A percentile compares a stretch with the other conserved stretches of the same genome.
Conservation (phyloP, 1,140 invertebrate species). For the Drosophila tani region DNA sequence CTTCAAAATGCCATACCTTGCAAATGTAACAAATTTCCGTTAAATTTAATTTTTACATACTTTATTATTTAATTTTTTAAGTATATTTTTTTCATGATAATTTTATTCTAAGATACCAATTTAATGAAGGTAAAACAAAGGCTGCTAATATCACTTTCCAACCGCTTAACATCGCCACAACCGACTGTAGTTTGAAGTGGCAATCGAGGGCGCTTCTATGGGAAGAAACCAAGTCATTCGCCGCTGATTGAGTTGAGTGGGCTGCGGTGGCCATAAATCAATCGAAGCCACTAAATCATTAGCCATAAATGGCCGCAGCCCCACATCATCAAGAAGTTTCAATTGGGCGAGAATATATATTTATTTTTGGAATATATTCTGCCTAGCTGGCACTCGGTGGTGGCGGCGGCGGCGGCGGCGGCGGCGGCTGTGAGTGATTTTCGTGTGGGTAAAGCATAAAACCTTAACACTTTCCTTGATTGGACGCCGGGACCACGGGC, state of each 20-base stretch:
- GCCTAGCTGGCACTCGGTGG: background rate
- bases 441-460: constrained; percentile 56
- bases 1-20: too few relatives aligned
- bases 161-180: constrained; percentile 1
- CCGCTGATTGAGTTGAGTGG: constrained; percentile 25
- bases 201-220: background rate
- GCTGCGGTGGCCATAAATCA: constrained; percentile 25
- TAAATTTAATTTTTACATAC: too few relatives aligned
- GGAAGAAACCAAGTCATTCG: constrained; percentile 23
- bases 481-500: constrained; percentile 12
- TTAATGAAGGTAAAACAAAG: background rate
- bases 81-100: too few relatives aligned
- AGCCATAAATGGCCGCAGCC: constrained; percentile 39
- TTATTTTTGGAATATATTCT: constrained; percentile 19
- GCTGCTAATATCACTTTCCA: background rate
- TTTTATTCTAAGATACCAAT: too few relatives aligned
- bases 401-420: background rate
- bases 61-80: background rate
- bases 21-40: too few relatives aligned
- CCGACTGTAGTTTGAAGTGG: constrained; percentile 2
- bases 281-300: constrained; percentile 44
- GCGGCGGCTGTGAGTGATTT: constrained; percentile 41
- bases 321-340: constrained; percentile 21
- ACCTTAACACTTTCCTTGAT: constrained; percentile 66
- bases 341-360: constrained; percentile 21